phyloP scores from a whole-genome alignment of 2,888 invertebrate species.

The Mermis nigrescens region DNA sequence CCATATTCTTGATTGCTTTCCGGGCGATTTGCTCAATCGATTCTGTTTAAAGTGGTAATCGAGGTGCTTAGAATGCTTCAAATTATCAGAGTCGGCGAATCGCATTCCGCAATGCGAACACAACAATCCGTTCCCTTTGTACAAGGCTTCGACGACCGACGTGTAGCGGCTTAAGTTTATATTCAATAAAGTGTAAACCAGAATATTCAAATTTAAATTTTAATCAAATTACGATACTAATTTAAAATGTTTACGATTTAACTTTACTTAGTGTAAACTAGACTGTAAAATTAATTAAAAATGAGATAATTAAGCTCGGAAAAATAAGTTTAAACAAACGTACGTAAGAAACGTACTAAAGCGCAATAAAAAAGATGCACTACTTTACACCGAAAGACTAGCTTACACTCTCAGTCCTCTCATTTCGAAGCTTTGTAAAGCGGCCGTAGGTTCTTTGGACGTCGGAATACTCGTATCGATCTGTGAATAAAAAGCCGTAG shows the following conservation, averaged over 20 bases:
- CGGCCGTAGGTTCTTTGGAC: too few relatives aligned
- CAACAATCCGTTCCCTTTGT: conserved; percentile 54
- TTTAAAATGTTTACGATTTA: conserved; percentile 19
- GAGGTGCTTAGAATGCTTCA: conserved; percentile 69
- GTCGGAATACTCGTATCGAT: too few relatives aligned
- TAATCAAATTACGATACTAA: conserved; percentile 17
- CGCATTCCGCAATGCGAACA: conserved; percentile 87
- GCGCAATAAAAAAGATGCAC: too few relatives aligned
- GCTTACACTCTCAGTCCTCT: too few relatives aligned
- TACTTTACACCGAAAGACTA: too few relatives aligned
- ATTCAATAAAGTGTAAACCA: too few relatives aligned
- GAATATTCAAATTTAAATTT: conserved; percentile 15
- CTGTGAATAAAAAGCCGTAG: too few relatives aligned
- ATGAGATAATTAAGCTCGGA: too few relatives aligned
- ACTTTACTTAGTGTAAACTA: neutral
- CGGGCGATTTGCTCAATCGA: conserved; percentile 51
- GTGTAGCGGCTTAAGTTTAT: conserved; percentile 51
- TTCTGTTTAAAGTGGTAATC: conserved; percentile 98
- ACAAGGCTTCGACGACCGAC: conserved; percentile 49
- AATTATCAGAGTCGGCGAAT: conserved; percentile 47
- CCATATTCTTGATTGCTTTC: conserved; percentile 60
- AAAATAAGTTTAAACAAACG: too few relatives aligned
- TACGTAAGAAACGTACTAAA: too few relatives aligned
- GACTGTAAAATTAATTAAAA: too few relatives aligned
- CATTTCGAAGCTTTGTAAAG: too few relatives aligned